Evolutionary conservation across 2,888 invertebrate genomes (phyloP).

Genomic region (Meteorus cinctellus): DNA sequence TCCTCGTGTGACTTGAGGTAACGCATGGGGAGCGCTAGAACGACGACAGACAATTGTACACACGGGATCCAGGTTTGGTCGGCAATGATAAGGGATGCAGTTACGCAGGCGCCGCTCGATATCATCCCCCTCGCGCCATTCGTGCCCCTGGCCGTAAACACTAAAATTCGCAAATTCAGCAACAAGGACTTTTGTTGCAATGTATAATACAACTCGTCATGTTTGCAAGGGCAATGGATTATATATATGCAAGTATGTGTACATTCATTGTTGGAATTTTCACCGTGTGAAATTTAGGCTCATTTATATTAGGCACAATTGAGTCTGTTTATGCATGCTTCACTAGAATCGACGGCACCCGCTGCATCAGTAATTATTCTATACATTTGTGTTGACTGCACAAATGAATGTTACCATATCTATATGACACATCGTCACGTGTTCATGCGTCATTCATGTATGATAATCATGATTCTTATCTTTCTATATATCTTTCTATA

Average conservation of each 20-base stretch:
- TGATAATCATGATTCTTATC: not conserved
- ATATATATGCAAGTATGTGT: not conserved
- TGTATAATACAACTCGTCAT: not conserved
- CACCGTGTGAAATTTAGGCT: not conserved
- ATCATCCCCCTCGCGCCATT: constrained; percentile 52
- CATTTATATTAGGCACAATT: not conserved
- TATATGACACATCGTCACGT: not conserved
- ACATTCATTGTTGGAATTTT: not conserved
- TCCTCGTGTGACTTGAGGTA: constrained; percentile 31
- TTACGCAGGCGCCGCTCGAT: constrained; percentile 67
- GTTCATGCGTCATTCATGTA: not conserved
- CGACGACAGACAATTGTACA: constrained; percentile 27
- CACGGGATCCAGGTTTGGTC: constrained; percentile 40
- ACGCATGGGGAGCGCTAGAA: constrained; percentile 39
- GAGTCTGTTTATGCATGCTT: not conserved
- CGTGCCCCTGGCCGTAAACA: constrained; percentile 35
- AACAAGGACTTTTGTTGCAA: not conserved
- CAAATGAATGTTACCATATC: not conserved
- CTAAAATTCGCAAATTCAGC: constrained; percentile 17
- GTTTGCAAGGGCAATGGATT: not conserved
- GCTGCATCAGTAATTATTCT: not conserved
- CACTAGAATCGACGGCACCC: not conserved
- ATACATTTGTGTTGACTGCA: not conserved
- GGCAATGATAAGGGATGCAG: not conserved
- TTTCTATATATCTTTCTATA: not conserved